Conservation (phyloP, 2,888 invertebrate genomes). For the Phortica magna region DNA sequence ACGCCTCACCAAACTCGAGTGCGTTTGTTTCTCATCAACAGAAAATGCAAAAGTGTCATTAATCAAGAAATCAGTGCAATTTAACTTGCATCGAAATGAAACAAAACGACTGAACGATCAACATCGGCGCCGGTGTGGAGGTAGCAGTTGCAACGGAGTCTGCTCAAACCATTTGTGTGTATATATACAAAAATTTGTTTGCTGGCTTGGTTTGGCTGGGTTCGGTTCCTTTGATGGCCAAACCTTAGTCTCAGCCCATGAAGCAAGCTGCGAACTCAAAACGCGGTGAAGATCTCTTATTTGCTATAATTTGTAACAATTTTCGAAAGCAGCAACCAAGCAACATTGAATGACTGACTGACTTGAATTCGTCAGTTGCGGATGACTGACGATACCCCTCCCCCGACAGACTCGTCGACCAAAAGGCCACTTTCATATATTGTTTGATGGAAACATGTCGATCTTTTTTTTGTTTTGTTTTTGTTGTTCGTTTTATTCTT, state of each 20-base stretch:
- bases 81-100: slow-evolving; percentile 59
- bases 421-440: slow-evolving; percentile 11
- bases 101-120: slow-evolving; percentile 25
- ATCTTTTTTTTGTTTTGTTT: slow-evolving; percentile 44
- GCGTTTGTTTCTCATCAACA: slow-evolving; percentile 55
- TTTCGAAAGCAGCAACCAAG: slow-evolving; percentile 59
- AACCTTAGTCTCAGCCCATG: slow-evolving; percentile 36
- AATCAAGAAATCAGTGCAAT: slow-evolving; percentile 77
- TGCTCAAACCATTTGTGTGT: neutral
- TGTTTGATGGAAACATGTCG: slow-evolving; percentile 57
- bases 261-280: slow-evolving; percentile 41
- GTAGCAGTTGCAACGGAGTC: slow-evolving; percentile 35
- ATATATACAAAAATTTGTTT: neutral
- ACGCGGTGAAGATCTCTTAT: slow-evolving; percentile 77
- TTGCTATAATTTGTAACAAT: slow-evolving; percentile 79
- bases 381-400: slow-evolving; percentile 9
- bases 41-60: slow-evolving; percentile 70
- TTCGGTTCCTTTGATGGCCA: slow-evolving; percentile 74
- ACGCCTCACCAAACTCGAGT: slow-evolving; percentile 14
- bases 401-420: neutral
- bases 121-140: slow-evolving; percentile 28
- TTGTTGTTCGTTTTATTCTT: slow-evolving; percentile 41
- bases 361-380: slow-evolving; percentile 46
- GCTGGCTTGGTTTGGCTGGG: slow-evolving; percentile 37
- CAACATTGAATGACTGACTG: slow-evolving; percentile 43